Evolutionary conservation across 2,888 invertebrate species (phyloP).

Genomic region (Sphinx pinastri): DNA sequence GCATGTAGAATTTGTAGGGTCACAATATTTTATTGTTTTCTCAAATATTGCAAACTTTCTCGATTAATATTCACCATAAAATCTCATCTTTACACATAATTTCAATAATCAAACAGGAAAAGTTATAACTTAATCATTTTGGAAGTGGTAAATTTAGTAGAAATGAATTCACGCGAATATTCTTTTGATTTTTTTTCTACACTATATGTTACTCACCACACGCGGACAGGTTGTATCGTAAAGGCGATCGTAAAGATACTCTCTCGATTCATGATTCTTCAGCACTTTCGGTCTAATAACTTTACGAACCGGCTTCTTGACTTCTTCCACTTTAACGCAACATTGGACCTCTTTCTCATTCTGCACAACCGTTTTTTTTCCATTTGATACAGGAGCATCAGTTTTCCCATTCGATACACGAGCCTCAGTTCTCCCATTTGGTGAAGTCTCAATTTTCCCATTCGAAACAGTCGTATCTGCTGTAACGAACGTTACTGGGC

Average conservation of each 20-base stretch:
- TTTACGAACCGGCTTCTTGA: conserved; percentile 56
- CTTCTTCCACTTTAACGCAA: conserved; percentile 35
- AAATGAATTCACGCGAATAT: too few relatives aligned
- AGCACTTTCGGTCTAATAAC: conserved; percentile 70
- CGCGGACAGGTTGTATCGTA: conserved; percentile 69
- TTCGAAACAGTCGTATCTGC: background rate
- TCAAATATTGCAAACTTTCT: too few relatives aligned
- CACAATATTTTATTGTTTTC: too few relatives aligned
- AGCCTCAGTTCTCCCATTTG: background rate
- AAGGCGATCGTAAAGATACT: conserved; percentile 72
- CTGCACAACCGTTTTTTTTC: background rate
- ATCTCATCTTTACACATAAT: too few relatives aligned
- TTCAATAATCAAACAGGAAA: too few relatives aligned
- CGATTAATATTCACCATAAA: too few relatives aligned
- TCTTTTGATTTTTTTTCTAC: too few relatives aligned
- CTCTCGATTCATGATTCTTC: conserved; percentile 67
- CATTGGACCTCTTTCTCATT: background rate
- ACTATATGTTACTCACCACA: conserved; percentile 56
- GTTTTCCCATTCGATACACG: background rate
- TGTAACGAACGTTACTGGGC: conserved; percentile 43
- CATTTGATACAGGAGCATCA: background rate
- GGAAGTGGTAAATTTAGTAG: too few relatives aligned
- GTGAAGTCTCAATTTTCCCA: background rate
- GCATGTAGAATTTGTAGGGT: too few relatives aligned
- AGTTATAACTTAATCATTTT: too few relatives aligned